Percentiles rank a stretch among this genome's conserved stretches.
phyloP scores from a whole-genome alignment of 1,140 invertebrate species.

The Drosophila subpulchrella region DNA sequence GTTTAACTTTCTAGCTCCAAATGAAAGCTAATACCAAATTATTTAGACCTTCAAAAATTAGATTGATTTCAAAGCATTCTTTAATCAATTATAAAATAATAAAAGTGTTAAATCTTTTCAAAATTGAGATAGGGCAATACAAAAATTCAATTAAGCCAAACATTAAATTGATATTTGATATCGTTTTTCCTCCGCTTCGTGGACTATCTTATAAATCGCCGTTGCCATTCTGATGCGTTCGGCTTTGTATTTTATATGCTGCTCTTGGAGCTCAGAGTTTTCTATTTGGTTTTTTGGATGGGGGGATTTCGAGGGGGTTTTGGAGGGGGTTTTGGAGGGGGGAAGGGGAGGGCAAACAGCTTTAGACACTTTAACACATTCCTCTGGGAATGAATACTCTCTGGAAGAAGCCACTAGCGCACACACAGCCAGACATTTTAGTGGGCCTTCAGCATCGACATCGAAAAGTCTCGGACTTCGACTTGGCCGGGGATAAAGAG shows the following conservation, averaged over 20 bases:
- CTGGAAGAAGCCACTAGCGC: constrained; percentile 18
- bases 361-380: constrained; percentile 74
- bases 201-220: constrained; percentile 16
- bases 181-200: not conserved
- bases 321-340: not conserved
- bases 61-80: too few species aligned
- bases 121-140: not conserved
- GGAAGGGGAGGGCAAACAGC: constrained; percentile 47
- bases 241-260: constrained; percentile 14
- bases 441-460: constrained; percentile 31
- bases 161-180: constrained; percentile 23
- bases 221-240: constrained; percentile 17
- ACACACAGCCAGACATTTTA: constrained; percentile 30
- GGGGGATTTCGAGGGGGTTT: not conserved
- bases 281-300: constrained; percentile 18
- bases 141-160: constrained; percentile 13
- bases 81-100: too few species aligned
- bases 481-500: constrained; percentile 24
- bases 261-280: constrained; percentile 10
- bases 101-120: too few species aligned
- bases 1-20: too few species aligned
- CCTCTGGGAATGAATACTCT: constrained; percentile 59
- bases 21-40: too few species aligned
- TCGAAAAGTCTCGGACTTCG: constrained; percentile 18
- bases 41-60: too few species aligned